Base-by-base conservation (phyloP, 2,113 vertebrate genomes). In the Saguinus imperator region DNA sequence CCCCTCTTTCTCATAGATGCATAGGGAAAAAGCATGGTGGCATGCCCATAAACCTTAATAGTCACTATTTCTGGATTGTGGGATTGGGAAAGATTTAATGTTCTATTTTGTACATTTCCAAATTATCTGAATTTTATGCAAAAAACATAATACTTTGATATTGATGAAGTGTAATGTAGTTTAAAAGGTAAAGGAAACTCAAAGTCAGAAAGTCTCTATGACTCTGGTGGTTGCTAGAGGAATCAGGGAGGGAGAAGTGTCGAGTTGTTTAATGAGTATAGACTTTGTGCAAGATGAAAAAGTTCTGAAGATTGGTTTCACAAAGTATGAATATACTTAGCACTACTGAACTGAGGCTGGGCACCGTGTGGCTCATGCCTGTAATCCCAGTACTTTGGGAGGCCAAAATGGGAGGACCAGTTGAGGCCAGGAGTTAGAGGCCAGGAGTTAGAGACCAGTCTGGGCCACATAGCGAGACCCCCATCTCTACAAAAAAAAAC, bases 271-370 rank as follows among this genome's bases (percentile, higher is more conserved):
- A 61, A 20, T 66, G 23, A n/a, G 16, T 57, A 52, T 21, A n/a
- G 40, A 87, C 37, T 90, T 96, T 90, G 58, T 66, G 23, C 5
- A 64, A 80, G n/a, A 93, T n/a, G 27, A 81, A 72, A 45, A 93
- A 29, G 8, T 70, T 94, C 18, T 43, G 55, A 23, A 84, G n/a
- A 18, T 50, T 48, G 52, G 18, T 23, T 45, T 52, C 45, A 58
- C 4, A 48, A n/a, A 70, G 1, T 45, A 3, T 58, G 37, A 77
- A 32, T 50, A 21, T 45, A 58, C 50, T 61, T n/a, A 84, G 58
- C 14, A 61, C 37, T 84, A 43, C 4, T 11, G 14, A 73, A 40
- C 8, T 76, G 37, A 64, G 61, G 11, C 27, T 64, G 27, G 61
- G 61, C 61, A 64, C 27, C 3, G 12, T 64, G 61, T 64, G 61